phyloP scores from a whole-genome alignment of 2,113 vertebrate species.

The Tinamus guttatus region DNA sequence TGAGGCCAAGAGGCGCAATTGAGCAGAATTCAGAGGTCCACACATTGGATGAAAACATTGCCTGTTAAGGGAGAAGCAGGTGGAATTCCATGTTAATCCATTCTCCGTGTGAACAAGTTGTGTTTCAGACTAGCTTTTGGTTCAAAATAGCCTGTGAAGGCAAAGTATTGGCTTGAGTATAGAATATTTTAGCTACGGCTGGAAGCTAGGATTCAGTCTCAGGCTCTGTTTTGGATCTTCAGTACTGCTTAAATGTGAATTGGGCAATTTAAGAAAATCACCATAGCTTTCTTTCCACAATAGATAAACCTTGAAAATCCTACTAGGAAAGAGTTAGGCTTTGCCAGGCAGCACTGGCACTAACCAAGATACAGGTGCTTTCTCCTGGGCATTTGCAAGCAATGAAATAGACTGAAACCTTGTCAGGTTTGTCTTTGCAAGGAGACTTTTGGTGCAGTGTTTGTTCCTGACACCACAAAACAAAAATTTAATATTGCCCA shows the following conservation, averaged over 20 bases:
- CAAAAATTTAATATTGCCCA: background rate
- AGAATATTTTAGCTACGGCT: background rate
- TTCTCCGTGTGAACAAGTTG: background rate
- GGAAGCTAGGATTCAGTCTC: background rate
- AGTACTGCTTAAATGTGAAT: background rate
- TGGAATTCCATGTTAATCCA: background rate
- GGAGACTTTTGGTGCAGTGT: background rate
- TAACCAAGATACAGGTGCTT: background rate
- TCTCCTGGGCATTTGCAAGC: background rate
- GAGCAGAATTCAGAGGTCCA: background rate
- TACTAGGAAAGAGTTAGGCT: background rate
- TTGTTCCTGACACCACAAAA: background rate
- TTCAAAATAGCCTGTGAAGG: background rate
- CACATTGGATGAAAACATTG: background rate
- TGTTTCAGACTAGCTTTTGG: background rate
- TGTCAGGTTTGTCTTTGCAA: background rate
- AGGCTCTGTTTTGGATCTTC: background rate
- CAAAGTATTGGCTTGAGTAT: background rate
- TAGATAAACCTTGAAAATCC: background rate
- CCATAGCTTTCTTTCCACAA: fast-evolving
- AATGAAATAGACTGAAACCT: background rate
- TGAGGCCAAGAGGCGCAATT: background rate
- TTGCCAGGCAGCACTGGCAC: background rate
- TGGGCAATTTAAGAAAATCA: background rate
- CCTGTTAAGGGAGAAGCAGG: background rate